Base-by-base conservation (phyloP, 2,797 vertebrate species). In the Rousettus madagascariensis region DNA sequence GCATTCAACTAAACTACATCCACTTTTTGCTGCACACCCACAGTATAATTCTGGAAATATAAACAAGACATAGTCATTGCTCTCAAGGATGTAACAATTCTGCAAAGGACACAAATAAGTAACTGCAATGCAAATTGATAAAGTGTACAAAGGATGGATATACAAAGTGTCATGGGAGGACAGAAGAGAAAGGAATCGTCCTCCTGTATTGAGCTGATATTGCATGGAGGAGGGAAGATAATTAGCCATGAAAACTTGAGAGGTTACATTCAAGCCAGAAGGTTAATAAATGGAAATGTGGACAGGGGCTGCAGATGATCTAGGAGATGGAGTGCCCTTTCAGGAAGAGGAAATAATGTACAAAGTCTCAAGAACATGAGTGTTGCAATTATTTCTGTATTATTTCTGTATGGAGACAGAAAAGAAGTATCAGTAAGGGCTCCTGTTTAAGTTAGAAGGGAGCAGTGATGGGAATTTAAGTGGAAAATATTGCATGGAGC, bases 61-160 rank as follows among this genome's bases (percentile, higher is more conserved):
- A 95, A 95, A 94, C 28, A 95, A 82, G 84, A 41, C 77, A 66
- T 3, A 83, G 51, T 20, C 53, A 12, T 46, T 79, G 51, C 30
- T 92, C 63, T 82, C 69, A 90, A 90, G 53, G 16, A 65, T 80
- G 3, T 66, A 80, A 53, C 57, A 51, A 12, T 59, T 87, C 72
- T 38, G 84, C 49, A 68, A 85, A 69, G 38, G 26, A 83, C 55
- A 74, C 46, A 88, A 80, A 65, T 33, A 68, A 65, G 15, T 71
- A n/a, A 80, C 19, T 55, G 24, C 9, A 49, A 38, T 77, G 36
- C 63, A 86, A 53, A 51, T 13, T 69, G 11, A 46, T 66, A 78
- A 94, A 63, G 1, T 12, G 17, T 51, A 51, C 63, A 89, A 91
- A 91, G 51, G 16, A 78, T 13, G 6, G 33, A 33, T 57, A 68